phyloP scores from a whole-genome alignment of 2,797 vertebrate species.

The Oreochromis grahami region DNA sequence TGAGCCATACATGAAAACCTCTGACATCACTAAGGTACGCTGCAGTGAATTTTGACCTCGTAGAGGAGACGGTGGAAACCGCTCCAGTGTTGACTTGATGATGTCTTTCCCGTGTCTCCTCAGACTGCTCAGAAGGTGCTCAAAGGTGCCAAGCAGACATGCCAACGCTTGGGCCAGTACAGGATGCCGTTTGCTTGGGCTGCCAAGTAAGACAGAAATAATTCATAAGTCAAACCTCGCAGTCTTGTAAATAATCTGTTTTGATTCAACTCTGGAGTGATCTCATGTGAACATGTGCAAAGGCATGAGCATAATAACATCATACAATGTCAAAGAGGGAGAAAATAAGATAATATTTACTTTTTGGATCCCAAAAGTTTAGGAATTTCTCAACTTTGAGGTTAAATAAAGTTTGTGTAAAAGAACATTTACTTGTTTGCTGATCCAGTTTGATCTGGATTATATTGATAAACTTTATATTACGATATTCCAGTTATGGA shows the following conservation, averaged over 20 bases:
- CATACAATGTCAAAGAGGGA: background rate
- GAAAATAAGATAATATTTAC: background rate
- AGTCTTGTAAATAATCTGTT: background rate
- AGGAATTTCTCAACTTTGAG: background rate
- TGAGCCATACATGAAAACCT: slow-evolving; percentile 93
- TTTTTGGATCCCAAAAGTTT: background rate
- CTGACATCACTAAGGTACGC: slow-evolving; percentile 86
- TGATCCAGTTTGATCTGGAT: background rate
- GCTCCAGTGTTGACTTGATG: background rate
- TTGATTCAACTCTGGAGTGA: background rate
- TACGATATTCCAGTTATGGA: rapidly evolving
- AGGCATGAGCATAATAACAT: background rate
- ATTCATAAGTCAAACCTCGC: background rate
- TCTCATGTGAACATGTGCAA: background rate
- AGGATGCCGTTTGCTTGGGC: slow-evolving; percentile 98
- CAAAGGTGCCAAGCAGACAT: slow-evolving; percentile 91
- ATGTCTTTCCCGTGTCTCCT: background rate
- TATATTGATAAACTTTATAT: background rate
- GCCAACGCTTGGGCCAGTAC: slow-evolving; percentile 91
- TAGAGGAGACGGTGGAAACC: background rate
- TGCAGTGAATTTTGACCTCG: rapidly evolving
- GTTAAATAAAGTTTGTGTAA: background rate
- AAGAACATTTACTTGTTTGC: background rate
- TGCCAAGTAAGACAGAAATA: slow-evolving; percentile 83
- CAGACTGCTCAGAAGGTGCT: slow-evolving; percentile 96